Evolutionary conservation across 2,113 vertebrate genomes (phyloP).

Genomic region (Ceyx cyanopectus): DNA sequence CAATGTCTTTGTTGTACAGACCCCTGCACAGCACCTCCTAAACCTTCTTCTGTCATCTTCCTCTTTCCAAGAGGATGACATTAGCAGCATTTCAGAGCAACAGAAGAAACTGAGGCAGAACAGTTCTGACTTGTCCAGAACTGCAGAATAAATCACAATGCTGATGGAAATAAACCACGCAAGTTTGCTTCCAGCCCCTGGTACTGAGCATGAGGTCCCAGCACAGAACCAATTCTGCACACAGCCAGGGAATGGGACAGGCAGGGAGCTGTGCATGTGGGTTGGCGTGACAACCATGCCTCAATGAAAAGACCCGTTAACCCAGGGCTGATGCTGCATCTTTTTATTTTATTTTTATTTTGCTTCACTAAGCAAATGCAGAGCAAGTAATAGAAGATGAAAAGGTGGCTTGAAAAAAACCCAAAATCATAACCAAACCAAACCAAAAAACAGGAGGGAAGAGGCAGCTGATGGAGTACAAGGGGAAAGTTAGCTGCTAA

Average conservation of each 20-base stretch:
- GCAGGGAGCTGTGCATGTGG: not conserved
- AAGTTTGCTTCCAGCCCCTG: not conserved
- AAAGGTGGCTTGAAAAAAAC: slow-evolving; percentile 57
- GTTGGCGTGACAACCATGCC: not conserved
- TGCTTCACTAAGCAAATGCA: slow-evolving; percentile 83
- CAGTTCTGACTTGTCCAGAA: not conserved
- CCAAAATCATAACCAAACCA: not conserved
- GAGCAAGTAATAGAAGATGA: slow-evolving; percentile 62
- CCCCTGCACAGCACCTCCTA: not conserved
- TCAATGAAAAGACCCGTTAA: slow-evolving; percentile 51
- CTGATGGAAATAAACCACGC: not conserved
- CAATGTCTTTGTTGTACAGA: not conserved
- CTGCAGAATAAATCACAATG: not conserved
- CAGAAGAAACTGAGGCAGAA: not conserved
- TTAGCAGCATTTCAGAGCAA: fast-evolving
- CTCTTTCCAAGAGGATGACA: not conserved
- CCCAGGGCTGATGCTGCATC: slow-evolving; percentile 80
- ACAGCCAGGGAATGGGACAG: not conserved
- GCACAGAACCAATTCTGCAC: not conserved
- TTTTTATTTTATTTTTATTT: slow-evolving; percentile 85
- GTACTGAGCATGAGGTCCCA: not conserved
- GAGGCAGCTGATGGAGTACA: slow-evolving; percentile 59
- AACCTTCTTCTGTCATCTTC: not conserved
- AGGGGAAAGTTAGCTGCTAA: slow-evolving; percentile 43
- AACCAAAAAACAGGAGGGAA: not conserved